Percentiles rank a stretch among this genome's conserved stretches.
These are phyloP conservation scores for Sander lucioperca DNA, from an alignment of 2,113 vertebrate species.

Conservation along the genomic window DNA sequence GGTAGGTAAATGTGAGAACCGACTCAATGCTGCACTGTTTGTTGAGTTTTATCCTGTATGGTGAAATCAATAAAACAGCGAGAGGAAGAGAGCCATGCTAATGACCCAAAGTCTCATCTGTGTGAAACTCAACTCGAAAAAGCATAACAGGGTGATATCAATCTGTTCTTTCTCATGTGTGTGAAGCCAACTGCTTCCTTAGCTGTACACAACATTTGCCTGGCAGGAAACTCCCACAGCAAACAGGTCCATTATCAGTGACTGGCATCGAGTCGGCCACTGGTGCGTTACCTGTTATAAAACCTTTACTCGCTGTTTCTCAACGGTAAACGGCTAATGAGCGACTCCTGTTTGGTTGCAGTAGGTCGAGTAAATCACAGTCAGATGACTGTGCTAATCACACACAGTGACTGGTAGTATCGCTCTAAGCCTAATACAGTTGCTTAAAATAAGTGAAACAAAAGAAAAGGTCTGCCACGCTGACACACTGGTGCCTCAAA, in stretches of 20 bases:
- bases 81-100: background rate
- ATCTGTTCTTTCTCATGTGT: constrained; percentile 26
- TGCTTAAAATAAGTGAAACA: background rate
- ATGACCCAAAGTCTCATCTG: constrained; percentile 2
- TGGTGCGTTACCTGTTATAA: constrained; percentile 62
- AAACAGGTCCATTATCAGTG: constrained; percentile 59
- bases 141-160: constrained; percentile 27
- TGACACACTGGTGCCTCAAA: background rate
- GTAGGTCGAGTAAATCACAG: constrained; percentile 33
- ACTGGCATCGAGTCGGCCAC: constrained; percentile 48
- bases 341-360: background rate
- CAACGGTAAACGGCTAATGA: constrained; percentile 28
- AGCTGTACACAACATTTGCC: constrained; percentile 35
- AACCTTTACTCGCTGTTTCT: constrained; percentile 18
- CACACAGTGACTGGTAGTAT: background rate
- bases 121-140: background rate
- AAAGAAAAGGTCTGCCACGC: too few species aligned
- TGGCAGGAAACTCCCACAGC: constrained; percentile 67
- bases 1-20: constrained; percentile 9
- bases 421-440: background rate
- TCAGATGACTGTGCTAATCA: background rate
- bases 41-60: constrained; percentile 14
- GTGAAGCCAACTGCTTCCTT: constrained; percentile 46
- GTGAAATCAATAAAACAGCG: constrained; percentile 1
- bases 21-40: background rate